Conservation (phyloP, 2,797 vertebrate species). For the Falco novaeseelandiae region DNA sequence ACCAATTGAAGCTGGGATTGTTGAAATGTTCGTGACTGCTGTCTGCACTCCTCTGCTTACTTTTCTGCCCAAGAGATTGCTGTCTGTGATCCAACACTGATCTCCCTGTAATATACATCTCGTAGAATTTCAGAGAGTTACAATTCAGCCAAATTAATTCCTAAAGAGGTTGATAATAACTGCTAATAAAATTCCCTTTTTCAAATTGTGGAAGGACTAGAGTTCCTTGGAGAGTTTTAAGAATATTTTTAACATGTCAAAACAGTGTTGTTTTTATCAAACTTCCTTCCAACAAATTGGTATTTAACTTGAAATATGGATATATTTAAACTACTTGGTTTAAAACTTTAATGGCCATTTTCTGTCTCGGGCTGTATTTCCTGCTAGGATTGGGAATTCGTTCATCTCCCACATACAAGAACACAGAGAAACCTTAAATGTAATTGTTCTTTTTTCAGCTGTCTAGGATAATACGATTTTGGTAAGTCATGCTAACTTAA, state of each 20-base stretch:
- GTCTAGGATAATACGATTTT: not conserved
- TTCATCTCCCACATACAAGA: not conserved
- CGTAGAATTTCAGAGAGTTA: not conserved
- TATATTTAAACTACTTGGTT: not conserved
- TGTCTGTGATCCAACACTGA: rapidly evolving
- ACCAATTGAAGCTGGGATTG: not conserved
- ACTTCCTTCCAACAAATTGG: not conserved
- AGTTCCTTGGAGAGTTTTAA: not conserved
- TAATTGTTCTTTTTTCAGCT: not conserved
- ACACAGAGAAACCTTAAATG: not conserved
- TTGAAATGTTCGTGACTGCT: not conserved
- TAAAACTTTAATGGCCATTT: not conserved
- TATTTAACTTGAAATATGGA: not conserved
- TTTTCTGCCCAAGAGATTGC: not conserved
- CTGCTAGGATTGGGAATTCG: not conserved
- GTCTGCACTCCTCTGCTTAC: not conserved
- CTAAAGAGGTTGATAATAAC: not conserved
- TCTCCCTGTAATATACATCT: too few species aligned
- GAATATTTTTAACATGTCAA: not conserved
- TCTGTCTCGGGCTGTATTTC: not conserved
- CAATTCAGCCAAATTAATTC: not conserved
- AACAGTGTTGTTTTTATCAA: not conserved
- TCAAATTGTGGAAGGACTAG: not conserved
- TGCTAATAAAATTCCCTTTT: not conserved
- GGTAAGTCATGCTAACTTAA: not conserved